Base-by-base conservation (phyloP, 2,113 vertebrate species). In the Lampris incognitus region DNA sequence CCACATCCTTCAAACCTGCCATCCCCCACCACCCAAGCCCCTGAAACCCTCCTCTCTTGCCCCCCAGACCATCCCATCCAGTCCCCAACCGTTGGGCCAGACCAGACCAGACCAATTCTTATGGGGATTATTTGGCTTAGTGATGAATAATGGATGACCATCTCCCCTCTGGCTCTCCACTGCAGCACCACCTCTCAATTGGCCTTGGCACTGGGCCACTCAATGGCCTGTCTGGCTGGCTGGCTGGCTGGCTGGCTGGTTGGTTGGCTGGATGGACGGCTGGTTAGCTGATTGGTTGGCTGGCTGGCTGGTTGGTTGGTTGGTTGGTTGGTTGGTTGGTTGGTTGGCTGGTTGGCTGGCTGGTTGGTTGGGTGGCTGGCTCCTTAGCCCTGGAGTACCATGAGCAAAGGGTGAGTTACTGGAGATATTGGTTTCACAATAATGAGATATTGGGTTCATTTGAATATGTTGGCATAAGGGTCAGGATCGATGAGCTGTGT, bases 121-220 rank as follows among this genome's bases (percentile, higher is more conserved):
- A 86, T 88, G 92, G 92, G 93, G 91, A 94, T 94, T 94, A 94
- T 93, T 94, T 93, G 91, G 91, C 90, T 92, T 91, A 93, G 90
- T 90, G 90, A 93, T 94, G 92, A 94, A 94, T 94, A 94, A 94
- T 94, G 92, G 92, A 94, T 94, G 93, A 92, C 92, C 89, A 94
- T 94, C 92, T 93, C 91, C 92, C 92, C 93, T 93, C 92, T 92
- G 90, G 91, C 91, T 92, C 90, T 90, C 88, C 87, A 91, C 87
- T 85, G 89, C 84, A 85, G 90, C 88, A 93, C 87, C 87, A 90
- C 90, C 91, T 93, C 92, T 93, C 93, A 94, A 90, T 92, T 94
- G 92, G 93, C 89, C 93, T 93, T 94, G 91, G 91, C 91, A 90
- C 85, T 8, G 64, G 92, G 92, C 92, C 91, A 92, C 91, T 91